These are phyloP conservation scores for Pitangus sulphuratus DNA, from an alignment of 2,797 vertebrate species.

Conservation along the genomic window DNA sequence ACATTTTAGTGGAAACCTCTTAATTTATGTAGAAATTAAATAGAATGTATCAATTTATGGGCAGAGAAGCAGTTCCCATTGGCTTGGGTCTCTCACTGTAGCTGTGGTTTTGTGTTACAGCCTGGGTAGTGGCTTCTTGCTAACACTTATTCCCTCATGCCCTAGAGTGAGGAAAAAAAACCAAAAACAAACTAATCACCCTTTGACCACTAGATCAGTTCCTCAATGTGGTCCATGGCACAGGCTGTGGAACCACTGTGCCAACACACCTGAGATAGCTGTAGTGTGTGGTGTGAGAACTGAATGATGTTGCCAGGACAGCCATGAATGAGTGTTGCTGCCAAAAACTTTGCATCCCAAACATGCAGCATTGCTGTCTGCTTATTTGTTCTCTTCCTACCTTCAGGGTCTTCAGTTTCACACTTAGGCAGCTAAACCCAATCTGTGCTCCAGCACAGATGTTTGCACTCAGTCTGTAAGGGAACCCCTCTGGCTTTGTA, in stretches of 20 bases:
- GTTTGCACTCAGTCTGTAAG: not conserved
- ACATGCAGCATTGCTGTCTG: not conserved
- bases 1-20: not conserved
- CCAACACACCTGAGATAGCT: not conserved
- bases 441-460: not conserved
- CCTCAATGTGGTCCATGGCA: not conserved
- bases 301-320: not conserved
- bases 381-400: not conserved
- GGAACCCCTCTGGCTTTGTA: not conserved
- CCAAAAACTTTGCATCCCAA: not conserved
- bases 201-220: not conserved
- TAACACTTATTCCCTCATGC: not conserved
- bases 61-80: not conserved
- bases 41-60: not conserved
- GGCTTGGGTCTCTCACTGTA: not conserved
- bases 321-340: not conserved
- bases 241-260: not conserved
- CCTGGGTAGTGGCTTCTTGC: not conserved
- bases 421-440: not conserved
- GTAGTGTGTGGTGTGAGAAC: rapidly evolving
- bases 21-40: not conserved
- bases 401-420: not conserved
- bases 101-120: not conserved
- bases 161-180: not conserved
- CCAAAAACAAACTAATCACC: too few relatives aligned